These are phyloP conservation scores for Thamnophis elegans DNA, from an alignment of 2,797 vertebrate species.

Conservation along the genomic window DNA sequence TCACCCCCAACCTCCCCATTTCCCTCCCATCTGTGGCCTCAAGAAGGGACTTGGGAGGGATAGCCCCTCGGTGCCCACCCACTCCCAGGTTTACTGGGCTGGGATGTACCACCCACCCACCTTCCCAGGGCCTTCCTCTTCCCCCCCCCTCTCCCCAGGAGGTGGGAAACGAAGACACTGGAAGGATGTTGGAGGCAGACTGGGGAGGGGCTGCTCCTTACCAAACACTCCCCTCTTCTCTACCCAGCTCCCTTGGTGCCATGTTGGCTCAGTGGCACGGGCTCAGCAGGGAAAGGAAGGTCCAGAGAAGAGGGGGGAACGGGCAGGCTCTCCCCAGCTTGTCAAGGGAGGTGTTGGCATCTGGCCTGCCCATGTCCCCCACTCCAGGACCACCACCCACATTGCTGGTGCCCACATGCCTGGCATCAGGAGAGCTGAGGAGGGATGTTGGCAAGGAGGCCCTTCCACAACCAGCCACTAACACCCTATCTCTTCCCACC, in stretches of 20 bases:
- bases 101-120: rapidly evolving
- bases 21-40: neutral
- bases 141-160: neutral
- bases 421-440: neutral
- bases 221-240: neutral
- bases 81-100: neutral
- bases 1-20: neutral
- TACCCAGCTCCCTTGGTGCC: neutral
- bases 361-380: neutral
- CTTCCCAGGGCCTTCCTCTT: neutral
- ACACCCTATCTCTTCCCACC: neutral
- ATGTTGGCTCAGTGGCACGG: neutral
- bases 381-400: neutral
- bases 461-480: neutral
- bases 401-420: neutral
- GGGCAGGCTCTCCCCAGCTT: neutral
- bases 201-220: neutral
- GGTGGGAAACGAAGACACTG: neutral
- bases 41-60: neutral
- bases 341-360: neutral
- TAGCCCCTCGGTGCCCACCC: neutral
- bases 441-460: neutral
- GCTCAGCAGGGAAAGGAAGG: neutral
- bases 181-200: neutral
- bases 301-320: too few relatives aligned